Conservation (phyloP, 2,797 vertebrate genomes). For the Astyanax mexicanus region DNA sequence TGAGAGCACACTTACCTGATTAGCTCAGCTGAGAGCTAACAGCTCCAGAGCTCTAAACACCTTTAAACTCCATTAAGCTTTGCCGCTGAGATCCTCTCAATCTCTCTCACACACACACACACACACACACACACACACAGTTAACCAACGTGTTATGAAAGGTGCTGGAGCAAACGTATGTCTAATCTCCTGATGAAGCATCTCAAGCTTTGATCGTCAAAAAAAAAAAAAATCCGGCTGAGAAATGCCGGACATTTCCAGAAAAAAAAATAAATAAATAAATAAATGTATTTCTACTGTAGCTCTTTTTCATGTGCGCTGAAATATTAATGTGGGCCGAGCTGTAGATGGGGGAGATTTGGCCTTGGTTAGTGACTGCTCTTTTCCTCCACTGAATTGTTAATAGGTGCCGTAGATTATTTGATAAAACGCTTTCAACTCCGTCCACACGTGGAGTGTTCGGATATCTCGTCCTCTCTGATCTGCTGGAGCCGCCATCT, state of each 20-base stretch:
- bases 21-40: constrained; percentile 85
- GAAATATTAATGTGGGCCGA: constrained; percentile 48
- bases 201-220: constrained; percentile 35
- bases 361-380: constrained; percentile 11
- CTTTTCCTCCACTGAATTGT: constrained; percentile 41
- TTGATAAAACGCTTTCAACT: constrained; percentile 64
- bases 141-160: constrained; percentile 16
- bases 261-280: neutral
- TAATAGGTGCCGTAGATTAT: constrained; percentile 41
- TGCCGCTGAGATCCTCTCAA: constrained; percentile 25
- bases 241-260: constrained; percentile 16
- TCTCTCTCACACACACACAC: no score
- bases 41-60: constrained; percentile 68
- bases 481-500: constrained; percentile 41
- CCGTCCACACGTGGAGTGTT: constrained; percentile 13
- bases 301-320: constrained; percentile 28
- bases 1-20: constrained; percentile 82
- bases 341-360: constrained; percentile 20
- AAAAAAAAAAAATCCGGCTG: constrained; percentile 22
- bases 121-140: constrained; percentile 27
- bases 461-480: constrained; percentile 24
- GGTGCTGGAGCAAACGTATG: constrained; percentile 36
- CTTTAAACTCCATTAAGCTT: constrained; percentile 59
- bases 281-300: neutral
- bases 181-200: constrained; percentile 32